Conservation (phyloP, 2,797 vertebrate species). For the Eulemur albifrons region DNA sequence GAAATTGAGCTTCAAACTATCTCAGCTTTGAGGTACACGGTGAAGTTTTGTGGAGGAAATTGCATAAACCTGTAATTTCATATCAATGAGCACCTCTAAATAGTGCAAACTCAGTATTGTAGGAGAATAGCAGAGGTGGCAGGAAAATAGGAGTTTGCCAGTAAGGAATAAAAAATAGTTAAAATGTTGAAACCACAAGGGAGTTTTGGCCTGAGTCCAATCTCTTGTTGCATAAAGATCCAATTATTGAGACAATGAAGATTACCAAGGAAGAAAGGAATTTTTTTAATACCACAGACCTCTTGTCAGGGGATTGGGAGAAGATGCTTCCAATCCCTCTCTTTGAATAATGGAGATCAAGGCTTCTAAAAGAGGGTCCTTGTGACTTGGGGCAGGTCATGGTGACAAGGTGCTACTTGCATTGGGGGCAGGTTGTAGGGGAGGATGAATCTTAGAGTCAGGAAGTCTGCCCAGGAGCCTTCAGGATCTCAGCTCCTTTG, state of each 20-base stretch:
- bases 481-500: neutral
- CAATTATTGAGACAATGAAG: neutral
- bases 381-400: neutral
- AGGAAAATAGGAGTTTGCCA: neutral
- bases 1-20: conserved; percentile 4
- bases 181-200: neutral
- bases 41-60: neutral
- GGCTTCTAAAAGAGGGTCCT: neutral
- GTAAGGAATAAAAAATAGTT: neutral
- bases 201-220: neutral
- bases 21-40: neutral
- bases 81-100: neutral
- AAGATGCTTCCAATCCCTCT: neutral
- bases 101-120: neutral
- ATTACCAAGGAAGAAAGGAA: neutral
- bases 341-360: neutral
- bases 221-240: neutral
- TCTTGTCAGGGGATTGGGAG: neutral
- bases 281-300: neutral
- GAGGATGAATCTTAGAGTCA: neutral
- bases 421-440: neutral
- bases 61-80: neutral
- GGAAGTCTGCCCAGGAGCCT: neutral
- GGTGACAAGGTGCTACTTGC: neutral
- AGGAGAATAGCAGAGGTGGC: neutral